Base-by-base conservation (phyloP, 2,888 invertebrate species). In the Andrena chrysosceles region DNA sequence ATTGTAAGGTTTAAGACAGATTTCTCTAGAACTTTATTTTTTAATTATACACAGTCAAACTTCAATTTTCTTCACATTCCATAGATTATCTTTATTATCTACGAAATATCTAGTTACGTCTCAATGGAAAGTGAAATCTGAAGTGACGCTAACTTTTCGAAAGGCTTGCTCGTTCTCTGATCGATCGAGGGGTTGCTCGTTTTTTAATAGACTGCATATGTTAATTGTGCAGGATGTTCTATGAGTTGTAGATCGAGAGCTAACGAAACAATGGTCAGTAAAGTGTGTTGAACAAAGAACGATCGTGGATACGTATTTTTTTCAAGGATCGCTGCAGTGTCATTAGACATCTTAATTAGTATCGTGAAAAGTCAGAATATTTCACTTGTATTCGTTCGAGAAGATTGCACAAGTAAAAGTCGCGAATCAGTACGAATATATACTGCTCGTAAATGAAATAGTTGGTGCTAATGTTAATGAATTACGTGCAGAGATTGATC, bases 81-180 rank as follows among this genome's bases (percentile, higher is more conserved):
- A 76, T 35, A 62, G 60, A 74, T 66, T 63, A 63, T 60, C 52
- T 42, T 69, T 23, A 74, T 66, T 63, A 63, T 69, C 48, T 33
- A 71, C 29, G 49, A 66, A 71, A 76, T 52, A 31, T 63, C 62
- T 68, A 20, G 60, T 66, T 42, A 71, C 49, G 42, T 20, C 20
- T 23, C 33, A 63, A 60, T 35, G 10, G 49, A 35, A 64, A 59
- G 29, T 20, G 7, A 71, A 81, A 82, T 86, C 79, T 77, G 79
- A 86, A 82, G 82, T 82, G 84, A 84, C 77, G 26, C 52, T 29
- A 54, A 66, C 23, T 29, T 13, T 71, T 63, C 35, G 59, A 48
- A 26, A 20, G 42, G 29, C 5, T 1, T 33, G 6, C 49, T 70
- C 8, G 5, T 63, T 59, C 42, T 49, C 13, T 8, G 13, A 26